Evolutionary conservation across 2,113 vertebrate genomes (phyloP), one percentile per base, ranked within the genome.

Genomic region (Puffinus mauretanicus): DNA sequence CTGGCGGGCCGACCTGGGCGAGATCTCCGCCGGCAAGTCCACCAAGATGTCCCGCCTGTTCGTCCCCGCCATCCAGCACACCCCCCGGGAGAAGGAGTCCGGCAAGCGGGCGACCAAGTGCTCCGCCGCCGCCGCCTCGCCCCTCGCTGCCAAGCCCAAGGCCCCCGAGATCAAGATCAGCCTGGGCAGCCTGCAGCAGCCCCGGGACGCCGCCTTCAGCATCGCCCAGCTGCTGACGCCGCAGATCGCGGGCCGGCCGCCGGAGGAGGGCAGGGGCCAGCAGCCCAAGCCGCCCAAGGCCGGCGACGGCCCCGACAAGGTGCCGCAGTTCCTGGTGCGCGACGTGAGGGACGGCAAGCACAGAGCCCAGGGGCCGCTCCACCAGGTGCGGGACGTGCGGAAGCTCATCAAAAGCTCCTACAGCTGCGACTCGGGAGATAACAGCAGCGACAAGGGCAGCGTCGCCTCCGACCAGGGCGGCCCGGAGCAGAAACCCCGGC

Each of bases 41-140:
- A 99, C 98, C 6, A 99, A 99, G 97, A 99, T 99, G 99, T 99
- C 99, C 7, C 99, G 98, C 79, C 98, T 99, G 87, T 99, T 99
- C 95, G 98, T 99, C 83, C 99, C 99, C 76, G 98, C 98, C 97
- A 99, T 99, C 81, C 99, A 99, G 94, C 97, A 98, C 93, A 96
- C 87, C 9, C 86, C 98, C 73, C 97, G 93, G 22, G 98, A 99
- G 52, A 98, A 95, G 77, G 98, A 98, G 24, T 79, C 82, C 2
- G 92, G 61, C 51, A 98, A 98, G 78, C 97, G 93, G 86, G 98
- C 97, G 5, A 98, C 97, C 34, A 98, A 97, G 67, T 97, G 97
- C 44, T 95, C 96, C 5, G 88, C 97, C n/a, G 96, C 96, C 19
- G 69, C 96, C 57, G 47, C 95, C 81, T 91, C 95, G 27, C 47